Conservation (phyloP, 2,888 invertebrate species). For the Geotrupes spiniger region DNA sequence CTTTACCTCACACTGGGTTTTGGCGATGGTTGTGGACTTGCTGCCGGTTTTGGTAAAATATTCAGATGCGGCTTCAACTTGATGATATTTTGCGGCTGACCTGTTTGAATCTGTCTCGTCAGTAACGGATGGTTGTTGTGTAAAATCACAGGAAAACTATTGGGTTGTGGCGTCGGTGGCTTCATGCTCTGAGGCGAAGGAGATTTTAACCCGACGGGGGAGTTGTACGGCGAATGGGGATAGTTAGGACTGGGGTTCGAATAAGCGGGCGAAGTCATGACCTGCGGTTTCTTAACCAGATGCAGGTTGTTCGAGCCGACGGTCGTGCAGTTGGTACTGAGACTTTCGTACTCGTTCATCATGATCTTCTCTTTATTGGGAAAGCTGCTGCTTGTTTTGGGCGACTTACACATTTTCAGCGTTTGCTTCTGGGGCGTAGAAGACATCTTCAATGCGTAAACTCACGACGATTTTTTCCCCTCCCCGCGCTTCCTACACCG, state of each 20-base stretch:
- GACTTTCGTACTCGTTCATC: conserved; percentile 44
- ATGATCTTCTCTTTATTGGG: conserved; percentile 36
- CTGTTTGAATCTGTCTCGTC: conserved; percentile 43
- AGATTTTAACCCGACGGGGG: conserved; percentile 47
- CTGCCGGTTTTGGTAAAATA: conserved; percentile 50
- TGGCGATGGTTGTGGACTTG: conserved; percentile 45
- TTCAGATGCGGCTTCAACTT: conserved; percentile 50
- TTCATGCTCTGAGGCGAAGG: conserved; percentile 45
- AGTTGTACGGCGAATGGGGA: conserved; percentile 47
- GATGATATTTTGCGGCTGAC: conserved; percentile 46
- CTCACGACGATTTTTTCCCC: background rate
- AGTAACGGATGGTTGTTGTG: conserved; percentile 44
- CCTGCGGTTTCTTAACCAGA: conserved; percentile 49
- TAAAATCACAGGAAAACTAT: conserved; percentile 45
- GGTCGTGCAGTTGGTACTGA: conserved; percentile 50
- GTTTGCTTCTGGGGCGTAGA: conserved; percentile 44
- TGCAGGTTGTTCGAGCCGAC: conserved; percentile 50
- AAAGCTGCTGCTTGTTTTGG: conserved; percentile 40
- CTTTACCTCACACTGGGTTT: conserved; percentile 49
- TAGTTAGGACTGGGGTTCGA: conserved; percentile 41
- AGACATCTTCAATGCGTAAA: conserved; percentile 43
- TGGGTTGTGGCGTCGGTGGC: conserved; percentile 48
- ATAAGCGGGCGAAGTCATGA: conserved; percentile 46
- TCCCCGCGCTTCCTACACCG: background rate
- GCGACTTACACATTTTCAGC: conserved; percentile 52